A percentile compares a stretch with the other conserved stretches of the same genome.
Conservation (phyloP, 2,113 vertebrate species). For the Gavialis gangeticus region DNA sequence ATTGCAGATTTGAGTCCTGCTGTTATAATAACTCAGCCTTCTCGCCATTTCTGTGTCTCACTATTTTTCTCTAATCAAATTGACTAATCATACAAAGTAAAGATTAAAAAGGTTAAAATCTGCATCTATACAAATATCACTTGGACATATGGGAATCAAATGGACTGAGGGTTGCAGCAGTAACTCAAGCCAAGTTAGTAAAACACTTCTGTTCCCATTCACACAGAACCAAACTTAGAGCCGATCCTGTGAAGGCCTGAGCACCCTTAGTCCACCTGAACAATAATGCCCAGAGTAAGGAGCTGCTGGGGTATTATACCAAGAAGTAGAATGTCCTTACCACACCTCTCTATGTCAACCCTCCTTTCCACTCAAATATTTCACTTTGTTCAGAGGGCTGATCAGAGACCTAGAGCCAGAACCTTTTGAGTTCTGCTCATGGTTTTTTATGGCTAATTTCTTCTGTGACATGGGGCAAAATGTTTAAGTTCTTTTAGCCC, state of each 20-base stretch:
- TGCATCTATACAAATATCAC: constrained; percentile 65
- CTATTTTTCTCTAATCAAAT: constrained; percentile 52
- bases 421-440: neutral
- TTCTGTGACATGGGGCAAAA: neutral
- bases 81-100: constrained; percentile 68
- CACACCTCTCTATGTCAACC: neutral
- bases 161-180: neutral
- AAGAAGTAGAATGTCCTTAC: neutral
- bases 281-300: neutral
- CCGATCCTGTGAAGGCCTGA: constrained; percentile 16
- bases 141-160: constrained; percentile 40
- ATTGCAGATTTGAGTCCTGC: neutral
- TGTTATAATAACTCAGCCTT: neutral
- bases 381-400: neutral
- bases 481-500: neutral
- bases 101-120: constrained; percentile 76
- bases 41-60: neutral
- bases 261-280: neutral
- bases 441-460: neutral
- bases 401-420: neutral
- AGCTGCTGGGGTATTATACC: neutral
- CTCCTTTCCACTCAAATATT: neutral
- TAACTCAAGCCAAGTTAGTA: constrained; percentile 4
- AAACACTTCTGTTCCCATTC: neutral
- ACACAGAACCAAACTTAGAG: neutral